phyloP scores from a whole-genome alignment of 2,113 vertebrate species.

The Alethe diademata region DNA sequence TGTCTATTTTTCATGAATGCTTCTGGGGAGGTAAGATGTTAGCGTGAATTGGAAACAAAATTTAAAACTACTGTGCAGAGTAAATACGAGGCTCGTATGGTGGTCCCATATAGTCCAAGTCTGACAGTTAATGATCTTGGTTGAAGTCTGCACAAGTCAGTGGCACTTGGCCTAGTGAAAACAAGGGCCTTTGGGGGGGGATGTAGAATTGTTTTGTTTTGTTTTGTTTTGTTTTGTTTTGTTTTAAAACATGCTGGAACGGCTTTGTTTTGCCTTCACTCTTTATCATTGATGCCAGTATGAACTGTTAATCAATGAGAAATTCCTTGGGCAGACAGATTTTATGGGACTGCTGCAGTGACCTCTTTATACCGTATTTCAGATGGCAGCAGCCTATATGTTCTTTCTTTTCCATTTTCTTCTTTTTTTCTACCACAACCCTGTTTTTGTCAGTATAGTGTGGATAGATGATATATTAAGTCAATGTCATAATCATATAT shows the following conservation, averaged over 20 bases:
- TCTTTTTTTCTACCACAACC: neutral
- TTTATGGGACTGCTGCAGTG: neutral
- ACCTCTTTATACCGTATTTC: neutral
- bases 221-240: neutral
- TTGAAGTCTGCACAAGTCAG: constrained; percentile 15
- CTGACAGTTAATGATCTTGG: neutral
- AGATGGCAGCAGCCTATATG: neutral
- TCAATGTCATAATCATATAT: neutral
- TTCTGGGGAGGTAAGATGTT: neutral
- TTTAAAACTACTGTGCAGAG: neutral
- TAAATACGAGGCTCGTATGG: neutral
- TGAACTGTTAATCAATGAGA: constrained; percentile 28
- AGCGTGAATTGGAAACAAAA: neutral
- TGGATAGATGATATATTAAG: neutral
- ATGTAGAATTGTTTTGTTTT: constrained; percentile 20
- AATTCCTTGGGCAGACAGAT: neutral
- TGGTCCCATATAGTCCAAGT: neutral
- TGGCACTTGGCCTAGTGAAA: constrained; percentile 33
- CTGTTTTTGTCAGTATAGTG: neutral
- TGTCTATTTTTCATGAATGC: neutral
- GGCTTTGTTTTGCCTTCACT: constrained; percentile 17
- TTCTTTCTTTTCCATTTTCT: neutral
- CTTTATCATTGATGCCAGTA: constrained; percentile 12
- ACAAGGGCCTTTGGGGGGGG: neutral
- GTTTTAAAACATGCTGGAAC: neutral